phyloP scores from a whole-genome alignment of 2,797 vertebrate species.

The Cossypha caffra region DNA sequence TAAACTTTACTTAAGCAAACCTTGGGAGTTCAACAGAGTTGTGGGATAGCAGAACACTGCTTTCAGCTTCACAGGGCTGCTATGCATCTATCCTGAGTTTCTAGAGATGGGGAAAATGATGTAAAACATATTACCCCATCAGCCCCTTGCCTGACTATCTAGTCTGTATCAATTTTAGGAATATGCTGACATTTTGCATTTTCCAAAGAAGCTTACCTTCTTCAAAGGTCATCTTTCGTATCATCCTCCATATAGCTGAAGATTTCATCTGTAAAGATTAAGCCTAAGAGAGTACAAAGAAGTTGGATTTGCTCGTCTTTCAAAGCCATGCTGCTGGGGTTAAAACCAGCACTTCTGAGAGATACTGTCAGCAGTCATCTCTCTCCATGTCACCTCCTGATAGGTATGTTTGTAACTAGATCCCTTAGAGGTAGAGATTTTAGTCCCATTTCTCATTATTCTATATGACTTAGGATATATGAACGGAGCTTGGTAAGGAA shows the following conservation, averaged over 20 bases:
- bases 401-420: neutral
- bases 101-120: neutral
- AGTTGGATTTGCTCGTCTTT: neutral
- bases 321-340: neutral
- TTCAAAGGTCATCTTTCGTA: neutral
- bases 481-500: neutral
- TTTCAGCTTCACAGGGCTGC: neutral
- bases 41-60: neutral
- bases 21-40: neutral
- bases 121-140: neutral
- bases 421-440: neutral
- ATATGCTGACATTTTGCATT: neutral
- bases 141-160: neutral
- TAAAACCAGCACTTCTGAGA: neutral
- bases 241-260: neutral
- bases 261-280: conserved; percentile 1
- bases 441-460: neutral
- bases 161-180: neutral
- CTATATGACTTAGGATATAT: neutral
- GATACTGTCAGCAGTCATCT: neutral
- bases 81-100: neutral
- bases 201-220: neutral
- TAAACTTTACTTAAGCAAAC: neutral
- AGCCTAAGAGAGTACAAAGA: neutral
- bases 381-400: neutral